These are phyloP conservation scores for Mizuhopecten yessoensis DNA, from an alignment of 1,140 invertebrate species.

Conservation along the genomic window DNA sequence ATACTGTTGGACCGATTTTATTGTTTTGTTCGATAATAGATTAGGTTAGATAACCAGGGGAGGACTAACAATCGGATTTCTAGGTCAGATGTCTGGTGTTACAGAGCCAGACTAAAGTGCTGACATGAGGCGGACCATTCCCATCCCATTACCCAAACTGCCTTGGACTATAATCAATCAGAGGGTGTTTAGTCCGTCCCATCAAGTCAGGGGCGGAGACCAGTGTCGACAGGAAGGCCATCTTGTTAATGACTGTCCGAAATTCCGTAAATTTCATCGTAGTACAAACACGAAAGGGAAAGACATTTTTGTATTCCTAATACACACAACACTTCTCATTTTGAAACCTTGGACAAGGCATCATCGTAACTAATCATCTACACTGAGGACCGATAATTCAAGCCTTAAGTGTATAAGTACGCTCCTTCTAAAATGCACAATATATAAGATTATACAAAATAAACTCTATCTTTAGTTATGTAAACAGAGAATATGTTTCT, in stretches of 20 bases:
- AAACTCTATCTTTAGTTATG: too few species aligned
- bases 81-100: not conserved
- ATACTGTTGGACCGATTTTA: not conserved
- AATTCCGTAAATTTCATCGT: not conserved
- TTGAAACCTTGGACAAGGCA: too few species aligned
- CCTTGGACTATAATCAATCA: not conserved
- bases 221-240: not conserved
- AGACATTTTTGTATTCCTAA: too few species aligned
- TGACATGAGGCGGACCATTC: not conserved
- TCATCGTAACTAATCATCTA: too few species aligned
- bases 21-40: not conserved
- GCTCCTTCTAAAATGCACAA: too few species aligned
- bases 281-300: not conserved
- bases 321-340: too few species aligned
- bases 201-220: not conserved
- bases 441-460: too few species aligned
- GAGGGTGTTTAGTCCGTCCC: not conserved
- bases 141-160: not conserved
- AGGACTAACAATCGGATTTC: not conserved
- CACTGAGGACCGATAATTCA: too few species aligned
- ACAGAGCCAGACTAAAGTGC: constrained; percentile 16
- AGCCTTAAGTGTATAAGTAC: too few species aligned
- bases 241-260: not conserved
- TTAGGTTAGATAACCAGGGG: not conserved
- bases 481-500: too few species aligned